Conservation (phyloP, 2,113 vertebrate genomes). For the Spea multiplicata region DNA sequence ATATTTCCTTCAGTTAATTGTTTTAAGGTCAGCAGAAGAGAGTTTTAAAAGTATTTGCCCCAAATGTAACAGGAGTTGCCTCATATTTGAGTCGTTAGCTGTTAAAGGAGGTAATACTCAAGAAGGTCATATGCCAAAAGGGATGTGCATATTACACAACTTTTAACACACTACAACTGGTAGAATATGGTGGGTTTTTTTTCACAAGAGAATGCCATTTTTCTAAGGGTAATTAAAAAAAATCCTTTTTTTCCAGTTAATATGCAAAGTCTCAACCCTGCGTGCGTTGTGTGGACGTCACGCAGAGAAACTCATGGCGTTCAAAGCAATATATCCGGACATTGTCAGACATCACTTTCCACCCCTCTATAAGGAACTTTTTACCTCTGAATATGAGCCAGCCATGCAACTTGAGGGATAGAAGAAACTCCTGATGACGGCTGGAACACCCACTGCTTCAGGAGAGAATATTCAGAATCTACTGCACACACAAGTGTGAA, state of each 20-base stretch:
- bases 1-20: no score
- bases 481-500: conserved; percentile 28
- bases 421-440: conserved; percentile 49
- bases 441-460: conserved; percentile 30
- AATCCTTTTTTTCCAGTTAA: conserved; percentile 85
- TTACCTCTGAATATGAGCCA: conserved; percentile 99
- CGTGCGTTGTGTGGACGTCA: conserved; percentile 98
- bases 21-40: no score
- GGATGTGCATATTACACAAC: no score
- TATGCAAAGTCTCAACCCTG: conserved; percentile 99
- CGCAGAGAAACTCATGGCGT: conserved; percentile 98
- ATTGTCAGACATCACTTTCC: conserved; percentile 99
- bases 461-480: conserved; percentile 4
- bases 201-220: conserved; percentile 49
- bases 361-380: conserved; percentile 98
- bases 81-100: no score
- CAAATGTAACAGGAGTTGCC: no score
- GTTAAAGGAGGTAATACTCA: no score
- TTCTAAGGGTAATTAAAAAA: conserved; percentile 32
- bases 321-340: conserved; percentile 99
- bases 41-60: no score
- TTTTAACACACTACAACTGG: no score
- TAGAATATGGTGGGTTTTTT: not conserved
- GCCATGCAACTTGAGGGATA: conserved; percentile 98
- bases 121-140: no score